Evolutionary conservation across 1,140 invertebrate species (phyloP).

Genomic region (Marisa cornuarietis): DNA sequence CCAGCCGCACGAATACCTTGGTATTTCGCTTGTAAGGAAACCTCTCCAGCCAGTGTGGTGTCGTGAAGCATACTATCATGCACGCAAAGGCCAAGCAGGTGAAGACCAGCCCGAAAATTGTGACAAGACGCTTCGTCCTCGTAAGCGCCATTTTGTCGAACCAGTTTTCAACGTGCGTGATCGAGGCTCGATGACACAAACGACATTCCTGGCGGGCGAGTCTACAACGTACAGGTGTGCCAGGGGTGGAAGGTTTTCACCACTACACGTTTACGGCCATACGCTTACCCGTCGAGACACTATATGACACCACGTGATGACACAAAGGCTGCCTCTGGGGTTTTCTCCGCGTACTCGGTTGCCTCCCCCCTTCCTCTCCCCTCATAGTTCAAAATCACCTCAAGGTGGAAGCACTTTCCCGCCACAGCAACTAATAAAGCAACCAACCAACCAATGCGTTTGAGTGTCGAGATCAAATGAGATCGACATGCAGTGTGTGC

Average conservation of each 20-base stretch:
- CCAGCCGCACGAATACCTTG: conserved; percentile 80
- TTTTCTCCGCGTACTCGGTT: no score
- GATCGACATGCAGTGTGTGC: no score
- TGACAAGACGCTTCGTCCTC: conserved; percentile 41
- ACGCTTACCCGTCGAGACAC: no score
- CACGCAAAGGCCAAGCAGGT: conserved; percentile 53
- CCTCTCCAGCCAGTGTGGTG: conserved; percentile 95
- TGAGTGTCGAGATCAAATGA: no score
- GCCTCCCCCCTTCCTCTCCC: no score
- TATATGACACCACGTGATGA: no score
- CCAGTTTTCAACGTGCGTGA: neutral
- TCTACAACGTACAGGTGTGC: conserved; percentile 21
- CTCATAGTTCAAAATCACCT: no score
- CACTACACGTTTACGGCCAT: neutral
- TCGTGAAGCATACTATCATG: conserved; percentile 85
- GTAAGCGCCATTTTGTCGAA: conserved; percentile 35
- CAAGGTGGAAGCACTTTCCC: no score
- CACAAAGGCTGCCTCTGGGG: no score
- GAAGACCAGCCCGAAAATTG: conserved; percentile 42
- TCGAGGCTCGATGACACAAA: conserved; percentile 2
- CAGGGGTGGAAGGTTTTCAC: neutral
- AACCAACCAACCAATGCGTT: no score
- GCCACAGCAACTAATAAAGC: no score
- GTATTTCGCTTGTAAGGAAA: conserved; percentile 76
- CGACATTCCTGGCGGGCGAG: conserved; percentile 13